Base-by-base conservation (phyloP, 92 coral and sea anemone genomes). In the Siderastrea siderea region DNA sequence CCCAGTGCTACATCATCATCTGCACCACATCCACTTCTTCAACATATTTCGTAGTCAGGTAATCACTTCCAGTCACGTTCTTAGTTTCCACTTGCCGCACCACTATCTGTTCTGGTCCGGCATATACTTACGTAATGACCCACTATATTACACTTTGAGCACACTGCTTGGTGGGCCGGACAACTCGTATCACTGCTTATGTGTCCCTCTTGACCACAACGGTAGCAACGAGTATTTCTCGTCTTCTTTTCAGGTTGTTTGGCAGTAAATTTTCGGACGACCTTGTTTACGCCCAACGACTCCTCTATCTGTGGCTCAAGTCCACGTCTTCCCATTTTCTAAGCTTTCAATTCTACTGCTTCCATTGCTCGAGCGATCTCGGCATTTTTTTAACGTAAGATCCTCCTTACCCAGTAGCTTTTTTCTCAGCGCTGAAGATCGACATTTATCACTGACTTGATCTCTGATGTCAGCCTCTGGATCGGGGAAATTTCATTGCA, bases 131-230 rank as follows among this genome's bases (percentile, higher is more conserved):
- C 86, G 49, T 47, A 87, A 63, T 87, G 82, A 45, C 91, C 81
- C 67, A 59, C 12, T n/a, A 2, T 47, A 5, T 73, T 59, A 85
- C 90, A 87, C 72, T 45, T 55, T 17, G 67, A 17, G 43, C 80
- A 87, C 50, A 82, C 79, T 2, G 80, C 50, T 77, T 45, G 71
- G 9, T 76, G 75, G 17, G 88, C 79, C 12, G 84, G 92, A 38
- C 73, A 82, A 38, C 49, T 15, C 68, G 58, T 59, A 69, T 76
- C 92, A 38, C 79, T 48, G 84, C 80, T 55, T 83, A 65, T 83
- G 83, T 89, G 81, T 13, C 92, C 92, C 79, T 89, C 88, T 57
- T 75, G 83, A 57, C 84, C 78, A 75, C 92, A 88, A 38, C 79
- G 60, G 71, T 74, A 88, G 72, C 88, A 88, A 55, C 77, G 47